phyloP scores from a whole-genome alignment of 2,113 vertebrate species.

The Cranoglanis bouderius region DNA sequence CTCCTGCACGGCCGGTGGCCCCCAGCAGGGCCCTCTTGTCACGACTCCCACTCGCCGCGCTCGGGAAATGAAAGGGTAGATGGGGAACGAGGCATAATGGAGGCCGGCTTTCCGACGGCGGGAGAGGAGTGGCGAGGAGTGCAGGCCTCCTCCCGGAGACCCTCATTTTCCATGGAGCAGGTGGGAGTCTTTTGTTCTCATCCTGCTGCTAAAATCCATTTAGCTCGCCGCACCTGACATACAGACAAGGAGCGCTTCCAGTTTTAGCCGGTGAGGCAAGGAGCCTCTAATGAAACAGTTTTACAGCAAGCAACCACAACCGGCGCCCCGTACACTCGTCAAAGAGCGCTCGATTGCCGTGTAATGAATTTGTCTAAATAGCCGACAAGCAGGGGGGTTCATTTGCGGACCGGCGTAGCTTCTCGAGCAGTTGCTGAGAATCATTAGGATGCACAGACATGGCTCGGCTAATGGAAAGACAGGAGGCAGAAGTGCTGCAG shows the following conservation, averaged over 20 bases:
- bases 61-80: conserved; percentile 76
- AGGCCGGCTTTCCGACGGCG: conserved; percentile 72
- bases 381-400: conserved; percentile 52
- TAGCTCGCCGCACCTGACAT: conserved; percentile 73
- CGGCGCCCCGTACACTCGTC: conserved; percentile 62
- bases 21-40: conserved; percentile 78
- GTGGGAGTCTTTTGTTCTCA: conserved; percentile 80
- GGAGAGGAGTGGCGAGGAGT: conserved; percentile 72
- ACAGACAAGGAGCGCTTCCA: conserved; percentile 68
- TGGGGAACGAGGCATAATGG: conserved; percentile 72
- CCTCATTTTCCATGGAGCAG: conserved; percentile 79
- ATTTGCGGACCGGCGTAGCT: conserved; percentile 55
- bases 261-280: conserved; percentile 47
- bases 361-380: conserved; percentile 61
- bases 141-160: conserved; percentile 73
- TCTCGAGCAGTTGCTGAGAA: conserved; percentile 34
- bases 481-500: conserved; percentile 22
- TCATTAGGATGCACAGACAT: conserved; percentile 47
- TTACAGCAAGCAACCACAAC: conserved; percentile 57
- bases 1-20: conserved; percentile 71
- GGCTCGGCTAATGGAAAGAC: conserved; percentile 39
- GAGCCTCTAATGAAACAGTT: conserved; percentile 64
- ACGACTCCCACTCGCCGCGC: conserved; percentile 66
- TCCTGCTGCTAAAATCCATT: conserved; percentile 81
- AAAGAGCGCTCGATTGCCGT: conserved; percentile 62